Base-by-base conservation (phyloP, 2,888 invertebrate species). In the Heliconius hortense region DNA sequence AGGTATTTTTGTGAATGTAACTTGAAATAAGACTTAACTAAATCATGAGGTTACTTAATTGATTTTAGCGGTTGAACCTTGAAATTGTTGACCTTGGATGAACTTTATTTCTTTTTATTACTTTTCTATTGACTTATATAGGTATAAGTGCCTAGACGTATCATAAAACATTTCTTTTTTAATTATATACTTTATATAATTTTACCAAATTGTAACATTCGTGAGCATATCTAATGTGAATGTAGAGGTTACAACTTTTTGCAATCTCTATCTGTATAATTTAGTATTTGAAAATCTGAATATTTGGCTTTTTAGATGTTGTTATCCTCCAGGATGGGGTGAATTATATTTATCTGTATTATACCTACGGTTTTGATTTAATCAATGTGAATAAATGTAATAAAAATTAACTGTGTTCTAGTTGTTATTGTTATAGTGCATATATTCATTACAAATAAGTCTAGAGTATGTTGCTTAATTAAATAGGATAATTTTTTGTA, bases 1-100 rank as follows among this genome's bases (percentile, higher is more conserved):
- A 67, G 60, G 63, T 77, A 76, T 77, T 77, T 77, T 77, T 77
- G 24, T 77, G 76, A n/a, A 24, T 76, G 63, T 48, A 67, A 56
- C 31, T 64, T 53, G n/a, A 26, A 35, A 24, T 26, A 66, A 31
- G 31, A 24, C 13, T 35, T 56, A 31, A 15, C 24, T 26, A 35
- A 56, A 31, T 56, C 64, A 31, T 24, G 24, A 43, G 31, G 31
- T 43, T 43, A 26, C 21, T 21, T 62, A 43, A 71, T 71, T 62
- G 60, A 71, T 71, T 39, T 43, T 26, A 39, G 43, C 60, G 26
- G 73, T 70, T 73, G 35, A 72, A 77, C 72, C 56, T 69, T 69
- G 69, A 69, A 69, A 56, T 69, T 69, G 53, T 69, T 69, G 35
- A 69, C 69, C 69, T 69, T 56, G 56, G 28, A n/a, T 56, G 31